Percentiles rank a stretch among this genome's conserved stretches.
Evolutionary conservation across 1,140 invertebrate species (phyloP).

Genomic region (Schmidtea mediterranea): DNA sequence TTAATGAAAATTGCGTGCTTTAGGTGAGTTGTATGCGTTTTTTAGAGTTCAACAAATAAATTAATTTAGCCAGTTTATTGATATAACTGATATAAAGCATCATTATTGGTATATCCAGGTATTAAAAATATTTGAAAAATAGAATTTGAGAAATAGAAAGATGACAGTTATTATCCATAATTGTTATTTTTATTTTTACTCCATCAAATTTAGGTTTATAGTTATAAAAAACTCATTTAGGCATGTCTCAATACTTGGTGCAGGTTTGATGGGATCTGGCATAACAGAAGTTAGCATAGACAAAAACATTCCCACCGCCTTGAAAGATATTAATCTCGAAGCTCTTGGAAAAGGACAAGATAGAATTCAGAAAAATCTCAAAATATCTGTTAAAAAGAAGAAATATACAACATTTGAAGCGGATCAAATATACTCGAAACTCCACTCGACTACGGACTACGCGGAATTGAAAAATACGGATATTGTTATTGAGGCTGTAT

Average conservation of each 20-base stretch:
- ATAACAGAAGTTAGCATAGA: constrained; percentile 89
- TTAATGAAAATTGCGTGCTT: too few species aligned
- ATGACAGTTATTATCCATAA: too few species aligned
- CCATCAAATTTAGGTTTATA: too few species aligned
- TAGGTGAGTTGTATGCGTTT: too few species aligned
- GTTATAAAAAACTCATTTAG: too few species aligned
- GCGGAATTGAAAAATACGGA: constrained; percentile 58
- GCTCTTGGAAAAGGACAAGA: constrained; percentile 59
- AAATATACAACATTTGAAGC: constrained; percentile 37
- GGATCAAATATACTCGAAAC: constrained; percentile 47
- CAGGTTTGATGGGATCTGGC: constrained; percentile 87
- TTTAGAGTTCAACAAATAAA: too few species aligned
- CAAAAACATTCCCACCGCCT: constrained; percentile 59
- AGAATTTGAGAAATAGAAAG: too few species aligned
- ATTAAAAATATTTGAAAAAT: too few species aligned
- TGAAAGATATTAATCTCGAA: constrained; percentile 60
- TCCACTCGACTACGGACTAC: constrained; percentile 54
- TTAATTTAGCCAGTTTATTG: too few species aligned
- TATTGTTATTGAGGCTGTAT: constrained; percentile 92
- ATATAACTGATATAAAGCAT: too few species aligned
- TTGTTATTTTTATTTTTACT: too few species aligned
- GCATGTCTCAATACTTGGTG: constrained; percentile 59
- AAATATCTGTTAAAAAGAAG: constrained; percentile 11
- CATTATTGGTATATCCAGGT: too few species aligned
- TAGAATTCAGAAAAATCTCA: constrained; percentile 59